Conservation (phyloP, 2,113 vertebrate species). For the Canis aureus region DNA sequence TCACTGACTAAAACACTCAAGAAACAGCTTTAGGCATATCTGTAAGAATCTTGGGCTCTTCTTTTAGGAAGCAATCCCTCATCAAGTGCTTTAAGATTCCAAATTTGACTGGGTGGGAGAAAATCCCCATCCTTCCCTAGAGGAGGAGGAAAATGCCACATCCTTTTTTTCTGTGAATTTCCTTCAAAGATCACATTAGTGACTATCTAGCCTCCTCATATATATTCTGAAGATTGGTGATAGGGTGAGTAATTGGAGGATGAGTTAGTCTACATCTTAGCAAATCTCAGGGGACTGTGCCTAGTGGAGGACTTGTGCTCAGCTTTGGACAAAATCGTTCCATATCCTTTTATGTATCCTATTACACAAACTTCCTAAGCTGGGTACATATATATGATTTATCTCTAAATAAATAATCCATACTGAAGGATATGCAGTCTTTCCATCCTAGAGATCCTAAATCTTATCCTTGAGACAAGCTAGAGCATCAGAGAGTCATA, state of each 20-base stretch:
- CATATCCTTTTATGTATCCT: background rate
- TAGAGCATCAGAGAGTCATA: conserved; percentile 26
- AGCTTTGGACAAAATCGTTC: conserved; percentile 9
- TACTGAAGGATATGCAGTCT: background rate
- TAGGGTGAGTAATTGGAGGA: conserved; percentile 9
- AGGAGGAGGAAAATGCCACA: background rate
- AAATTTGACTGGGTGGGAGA: background rate
- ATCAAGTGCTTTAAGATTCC: conserved; percentile 32
- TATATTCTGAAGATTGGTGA: background rate
- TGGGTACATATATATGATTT: conserved; percentile 15
- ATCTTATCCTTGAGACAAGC: conserved; percentile 32
- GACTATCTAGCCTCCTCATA: background rate
- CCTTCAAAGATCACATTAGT: background rate
- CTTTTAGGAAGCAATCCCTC: background rate
- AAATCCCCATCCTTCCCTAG: background rate
- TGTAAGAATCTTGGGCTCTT: background rate
- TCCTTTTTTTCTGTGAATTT: conserved; percentile 35
- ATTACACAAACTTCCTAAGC: background rate
- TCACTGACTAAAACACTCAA: background rate
- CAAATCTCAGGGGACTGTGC: background rate
- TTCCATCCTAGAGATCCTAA: conserved; percentile 4
- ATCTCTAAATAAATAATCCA: conserved; percentile 24
- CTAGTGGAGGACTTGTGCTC: background rate
- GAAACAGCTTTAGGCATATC: background rate
- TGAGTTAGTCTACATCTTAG: background rate